Evolutionary conservation across 2,113 vertebrate genomes (phyloP).

Genomic region (Alligator mississippiensis): DNA sequence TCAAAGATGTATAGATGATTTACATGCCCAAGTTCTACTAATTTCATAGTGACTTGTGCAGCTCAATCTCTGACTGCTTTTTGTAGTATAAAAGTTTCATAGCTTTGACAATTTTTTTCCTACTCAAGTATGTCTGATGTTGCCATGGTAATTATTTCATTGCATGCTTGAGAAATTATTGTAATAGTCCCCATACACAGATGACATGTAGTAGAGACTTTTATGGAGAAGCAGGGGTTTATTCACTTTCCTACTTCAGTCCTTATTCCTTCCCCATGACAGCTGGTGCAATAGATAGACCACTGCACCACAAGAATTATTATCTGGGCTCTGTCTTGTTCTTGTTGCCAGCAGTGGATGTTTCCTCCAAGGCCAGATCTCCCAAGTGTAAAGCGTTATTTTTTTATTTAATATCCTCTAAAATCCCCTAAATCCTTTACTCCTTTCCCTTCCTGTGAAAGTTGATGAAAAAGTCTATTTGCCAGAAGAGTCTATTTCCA

Average conservation of each 20-base stretch:
- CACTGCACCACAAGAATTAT: too few relatives aligned
- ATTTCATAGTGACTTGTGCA: background rate
- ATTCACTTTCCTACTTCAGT: background rate
- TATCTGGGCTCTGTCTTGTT: too few relatives aligned
- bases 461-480: background rate
- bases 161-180: background rate
- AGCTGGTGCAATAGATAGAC: background rate
- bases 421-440: background rate
- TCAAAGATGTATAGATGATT: background rate
- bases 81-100: fast-evolving
- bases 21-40: background rate
- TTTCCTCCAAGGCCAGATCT: background rate
- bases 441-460: background rate
- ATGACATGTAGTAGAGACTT: background rate
- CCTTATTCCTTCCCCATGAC: background rate
- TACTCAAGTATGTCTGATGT: fast-evolving
- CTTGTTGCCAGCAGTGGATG: too few relatives aligned
- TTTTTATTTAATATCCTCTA: background rate
- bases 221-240: background rate
- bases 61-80: background rate
- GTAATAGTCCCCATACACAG: fast-evolving
- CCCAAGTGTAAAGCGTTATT: background rate
- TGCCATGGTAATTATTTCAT: fast-evolving
- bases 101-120: background rate
- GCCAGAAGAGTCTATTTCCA: background rate